Evolutionary conservation across 2,888 invertebrate species (phyloP).

Genomic region (Morpho helenor): DNA sequence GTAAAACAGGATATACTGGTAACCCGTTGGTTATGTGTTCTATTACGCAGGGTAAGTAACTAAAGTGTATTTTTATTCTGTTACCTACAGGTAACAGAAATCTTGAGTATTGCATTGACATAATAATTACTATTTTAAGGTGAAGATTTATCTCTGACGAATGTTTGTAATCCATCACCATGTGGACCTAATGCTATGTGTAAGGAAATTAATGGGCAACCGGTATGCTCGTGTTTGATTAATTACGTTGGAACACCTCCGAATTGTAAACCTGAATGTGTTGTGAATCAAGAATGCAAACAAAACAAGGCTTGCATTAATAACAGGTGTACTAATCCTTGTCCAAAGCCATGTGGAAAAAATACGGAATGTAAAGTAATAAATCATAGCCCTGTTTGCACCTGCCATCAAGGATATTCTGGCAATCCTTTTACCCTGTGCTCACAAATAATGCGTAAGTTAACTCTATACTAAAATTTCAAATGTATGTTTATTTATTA

Average conservation of each 20-base stretch:
- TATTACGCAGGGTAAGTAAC: slow-evolving; percentile 51
- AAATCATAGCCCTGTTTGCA: slow-evolving; percentile 86
- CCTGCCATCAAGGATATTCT: slow-evolving; percentile 82
- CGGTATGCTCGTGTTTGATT: slow-evolving; percentile 85
- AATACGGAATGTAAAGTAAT: slow-evolving; percentile 84
- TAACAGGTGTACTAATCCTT: slow-evolving; percentile 84
- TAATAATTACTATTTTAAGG: slow-evolving; percentile 41
- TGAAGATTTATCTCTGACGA: slow-evolving; percentile 46
- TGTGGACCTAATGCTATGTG: slow-evolving; percentile 88
- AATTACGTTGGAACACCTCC: slow-evolving; percentile 83
- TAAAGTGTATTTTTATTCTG: not conserved
- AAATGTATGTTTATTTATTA: not conserved
- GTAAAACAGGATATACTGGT: slow-evolving; percentile 81
- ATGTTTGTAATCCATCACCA: slow-evolving; percentile 86
- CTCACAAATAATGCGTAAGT: slow-evolving; percentile 77
- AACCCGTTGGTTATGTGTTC: slow-evolving; percentile 81
- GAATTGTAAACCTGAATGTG: slow-evolving; percentile 82
- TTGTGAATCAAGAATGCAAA: slow-evolving; percentile 82
- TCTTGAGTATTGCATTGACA: not conserved
- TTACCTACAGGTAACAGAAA: not conserved
- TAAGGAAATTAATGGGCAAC: slow-evolving; percentile 83
- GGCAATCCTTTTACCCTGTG: slow-evolving; percentile 85
- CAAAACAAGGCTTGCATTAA: slow-evolving; percentile 82
- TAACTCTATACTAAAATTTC: slow-evolving; percentile 3
- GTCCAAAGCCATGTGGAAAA: slow-evolving; percentile 83